Evolutionary conservation across 2,113 vertebrate species (phyloP).

Genomic region (Sinocyclocheilus anophthalmus): DNA sequence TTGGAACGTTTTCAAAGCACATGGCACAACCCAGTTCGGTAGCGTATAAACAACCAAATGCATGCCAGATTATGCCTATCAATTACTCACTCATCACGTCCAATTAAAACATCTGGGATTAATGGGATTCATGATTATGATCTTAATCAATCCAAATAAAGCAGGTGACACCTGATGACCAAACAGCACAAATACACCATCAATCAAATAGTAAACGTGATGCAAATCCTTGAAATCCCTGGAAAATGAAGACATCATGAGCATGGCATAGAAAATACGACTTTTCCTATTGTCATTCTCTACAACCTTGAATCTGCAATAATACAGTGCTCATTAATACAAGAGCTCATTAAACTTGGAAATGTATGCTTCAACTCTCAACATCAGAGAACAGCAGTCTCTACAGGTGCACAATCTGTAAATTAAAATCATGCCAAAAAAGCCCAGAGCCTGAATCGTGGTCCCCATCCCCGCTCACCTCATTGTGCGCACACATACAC

Average conservation of each 20-base stretch:
- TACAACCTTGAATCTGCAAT: slow-evolving; percentile 14
- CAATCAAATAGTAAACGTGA: neutral
- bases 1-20: slow-evolving; percentile 17
- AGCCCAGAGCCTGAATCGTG: neutral
- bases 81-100: neutral
- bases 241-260: neutral
- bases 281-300: neutral
- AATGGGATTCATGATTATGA: neutral
- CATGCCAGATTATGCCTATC: neutral
- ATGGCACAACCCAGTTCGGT: too few relatives aligned
- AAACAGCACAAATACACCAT: neutral
- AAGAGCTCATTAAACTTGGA: slow-evolving; percentile 36
- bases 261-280: neutral
- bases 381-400: slow-evolving; percentile 20
- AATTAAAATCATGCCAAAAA: slow-evolving; percentile 33
- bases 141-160: slow-evolving; percentile 30
- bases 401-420: slow-evolving; percentile 47
- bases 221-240: neutral
- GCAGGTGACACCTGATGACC: neutral
- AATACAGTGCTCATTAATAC: slow-evolving; percentile 9
- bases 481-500: slow-evolving; percentile 30
- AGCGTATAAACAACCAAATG: neutral
- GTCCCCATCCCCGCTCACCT: too few relatives aligned
- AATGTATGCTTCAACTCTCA: slow-evolving; percentile 28
- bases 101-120: neutral